Evolutionary conservation across 2,888 invertebrate species (phyloP).

Genomic region (Chymomyza amoena): DNA sequence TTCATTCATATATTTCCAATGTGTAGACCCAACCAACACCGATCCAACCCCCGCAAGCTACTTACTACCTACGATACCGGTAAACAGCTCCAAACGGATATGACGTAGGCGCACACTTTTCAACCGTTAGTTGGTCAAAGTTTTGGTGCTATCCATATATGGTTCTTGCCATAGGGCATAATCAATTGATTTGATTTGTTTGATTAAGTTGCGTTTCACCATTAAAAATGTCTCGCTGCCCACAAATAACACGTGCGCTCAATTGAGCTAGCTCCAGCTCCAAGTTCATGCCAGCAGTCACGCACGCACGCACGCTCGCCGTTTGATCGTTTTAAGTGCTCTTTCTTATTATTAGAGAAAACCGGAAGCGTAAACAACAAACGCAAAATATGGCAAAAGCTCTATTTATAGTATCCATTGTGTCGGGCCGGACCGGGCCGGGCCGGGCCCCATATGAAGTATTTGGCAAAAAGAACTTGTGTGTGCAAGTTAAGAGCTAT

Average conservation of each 20-base stretch:
- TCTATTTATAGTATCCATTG: constrained; percentile 2
- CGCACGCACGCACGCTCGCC: neutral
- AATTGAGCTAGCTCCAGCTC: neutral
- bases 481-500: neutral
- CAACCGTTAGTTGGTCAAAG: constrained; percentile 44
- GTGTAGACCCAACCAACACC: constrained; percentile 17
- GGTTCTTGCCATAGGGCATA: neutral
- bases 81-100: constrained; percentile 35
- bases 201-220: constrained; percentile 37
- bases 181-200: constrained; percentile 1
- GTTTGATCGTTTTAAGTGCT: neutral
- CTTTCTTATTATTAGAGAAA: constrained; percentile 17
- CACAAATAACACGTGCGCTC: neutral
- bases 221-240: neutral
- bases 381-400: constrained; percentile 37
- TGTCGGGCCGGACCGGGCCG: neutral
- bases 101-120: constrained; percentile 40
- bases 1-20: constrained; percentile 44
- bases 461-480: neutral
- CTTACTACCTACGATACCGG: neutral
- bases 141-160: constrained; percentile 3
- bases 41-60: neutral
- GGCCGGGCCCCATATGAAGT: neutral
- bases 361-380: constrained; percentile 40
- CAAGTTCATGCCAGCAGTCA: neutral